Base-by-base conservation (phyloP, 2,888 invertebrate genomes). In the Rhagophthalmus giganteus region DNA sequence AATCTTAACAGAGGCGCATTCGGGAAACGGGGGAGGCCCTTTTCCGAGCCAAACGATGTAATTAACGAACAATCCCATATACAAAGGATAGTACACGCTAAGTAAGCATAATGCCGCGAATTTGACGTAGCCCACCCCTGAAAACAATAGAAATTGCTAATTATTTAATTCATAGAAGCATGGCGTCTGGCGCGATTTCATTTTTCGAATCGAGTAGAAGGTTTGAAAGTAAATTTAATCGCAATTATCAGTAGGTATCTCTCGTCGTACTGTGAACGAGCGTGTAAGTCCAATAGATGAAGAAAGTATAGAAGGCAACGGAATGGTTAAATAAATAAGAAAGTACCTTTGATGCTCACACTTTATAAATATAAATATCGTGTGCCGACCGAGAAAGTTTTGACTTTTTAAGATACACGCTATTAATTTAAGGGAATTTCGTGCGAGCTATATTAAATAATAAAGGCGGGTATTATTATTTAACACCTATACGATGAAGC, bases 41-140 rank as follows among this genome's bases (percentile, higher is more conserved):
- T 78, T 80, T 11, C 79, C 64, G 1, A 80, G 75, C 76, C 82
- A 82, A 6, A 83, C 72, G 44, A 83, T 75, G 64, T 80, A 82
- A 13, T 79, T 78, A 6, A 78, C 63, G 1, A 80, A 75, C 30
- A 84, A 65, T 2, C 81, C 78, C 64, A 82, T 74, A 60, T 83
- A 80, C 10, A 83, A 70, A n/a, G 80, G 76, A 40, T 83, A 79
- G 66, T 82, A 82, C 9, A 82, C 65, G 24, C 81, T 74, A 10
- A 78, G 70, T 26, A 83, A 57, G 58, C 78, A 77, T 16, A 81
- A 79, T 25, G 80, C 76, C 27, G 83, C 59, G 54, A 84, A 69
- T 64, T 83, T 79, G 11, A 84, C 69, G 62, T 82, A 83, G 15
- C 84, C 84, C 10, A 84, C 76, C 53, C 85, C 85, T 85, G 74